These are phyloP conservation scores for Chelidonichthys spinosus DNA, from an alignment of 2,797 vertebrate species.

Conservation along the genomic window DNA sequence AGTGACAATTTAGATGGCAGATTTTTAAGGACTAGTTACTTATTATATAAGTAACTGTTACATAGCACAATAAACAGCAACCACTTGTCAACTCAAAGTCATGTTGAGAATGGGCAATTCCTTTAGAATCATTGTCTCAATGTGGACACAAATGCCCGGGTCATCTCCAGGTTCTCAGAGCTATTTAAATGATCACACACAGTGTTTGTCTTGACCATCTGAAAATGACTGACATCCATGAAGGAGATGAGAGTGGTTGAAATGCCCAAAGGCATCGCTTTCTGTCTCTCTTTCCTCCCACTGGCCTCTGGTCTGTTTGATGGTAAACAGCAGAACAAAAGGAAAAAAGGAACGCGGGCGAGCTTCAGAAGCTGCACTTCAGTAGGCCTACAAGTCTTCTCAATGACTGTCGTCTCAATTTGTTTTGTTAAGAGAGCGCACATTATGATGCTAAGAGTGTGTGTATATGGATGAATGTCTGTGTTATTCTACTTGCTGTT, in stretches of 20 bases:
- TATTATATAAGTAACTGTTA: slow-evolving; percentile 6
- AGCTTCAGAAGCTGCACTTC: slow-evolving; percentile 48
- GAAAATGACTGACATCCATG: slow-evolving; percentile 44
- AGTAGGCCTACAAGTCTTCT: slow-evolving; percentile 25
- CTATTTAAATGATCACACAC: slow-evolving; percentile 36
- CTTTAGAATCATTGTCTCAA: slow-evolving; percentile 20
- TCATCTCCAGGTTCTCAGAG: slow-evolving; percentile 15
- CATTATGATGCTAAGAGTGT: slow-evolving; percentile 30
- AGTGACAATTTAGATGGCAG: slow-evolving; percentile 17
- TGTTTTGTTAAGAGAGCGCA: slow-evolving; percentile 16
- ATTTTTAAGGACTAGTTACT: slow-evolving; percentile 30
- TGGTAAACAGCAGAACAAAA: slow-evolving; percentile 60
- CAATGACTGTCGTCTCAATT: slow-evolving; percentile 29
- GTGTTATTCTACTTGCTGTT: neutral
- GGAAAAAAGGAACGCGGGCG: slow-evolving; percentile 30
- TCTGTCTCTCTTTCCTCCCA: slow-evolving; percentile 35
- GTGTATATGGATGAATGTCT: neutral
- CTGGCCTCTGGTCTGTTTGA: slow-evolving; percentile 55
- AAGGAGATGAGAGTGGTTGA: slow-evolving; percentile 45
- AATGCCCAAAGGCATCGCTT: slow-evolving; percentile 52
- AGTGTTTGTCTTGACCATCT: slow-evolving; percentile 40
- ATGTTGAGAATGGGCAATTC: neutral
- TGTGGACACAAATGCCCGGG: slow-evolving; percentile 5
- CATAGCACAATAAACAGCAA: slow-evolving; percentile 10
- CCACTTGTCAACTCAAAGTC: slow-evolving; percentile 6